These are phyloP conservation scores for Dasyornis broadbenti DNA, from an alignment of 2,113 vertebrate species.

Conservation along the genomic window DNA sequence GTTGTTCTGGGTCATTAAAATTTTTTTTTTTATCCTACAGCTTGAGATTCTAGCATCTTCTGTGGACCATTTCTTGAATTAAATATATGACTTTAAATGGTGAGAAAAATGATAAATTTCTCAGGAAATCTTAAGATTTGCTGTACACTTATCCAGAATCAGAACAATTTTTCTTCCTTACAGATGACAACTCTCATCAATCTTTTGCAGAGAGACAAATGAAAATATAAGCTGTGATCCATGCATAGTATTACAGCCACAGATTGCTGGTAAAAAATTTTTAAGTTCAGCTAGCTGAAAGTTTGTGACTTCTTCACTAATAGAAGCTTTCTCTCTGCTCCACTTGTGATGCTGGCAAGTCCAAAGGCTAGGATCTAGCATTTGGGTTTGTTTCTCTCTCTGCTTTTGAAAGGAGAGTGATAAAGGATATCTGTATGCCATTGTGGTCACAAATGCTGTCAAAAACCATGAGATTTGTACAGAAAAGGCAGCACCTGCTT, in stretches of 20 bases:
- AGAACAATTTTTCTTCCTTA: conserved; percentile 64
- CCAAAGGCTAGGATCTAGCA: not conserved
- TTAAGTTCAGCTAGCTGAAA: conserved; percentile 49
- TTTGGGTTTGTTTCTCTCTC: not conserved
- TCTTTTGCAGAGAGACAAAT: conserved; percentile 64
- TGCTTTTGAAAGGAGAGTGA: not conserved
- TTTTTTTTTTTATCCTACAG: not conserved
- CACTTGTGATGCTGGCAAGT: not conserved
- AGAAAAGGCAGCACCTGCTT: not conserved
- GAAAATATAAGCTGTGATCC: conserved; percentile 53
- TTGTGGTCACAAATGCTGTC: not conserved
- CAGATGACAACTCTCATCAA: conserved; percentile 41
- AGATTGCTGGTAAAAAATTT: conserved; percentile 1
- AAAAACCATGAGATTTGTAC: not conserved
- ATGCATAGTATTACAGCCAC: conserved; percentile 27
- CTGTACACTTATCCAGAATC: conserved; percentile 45
- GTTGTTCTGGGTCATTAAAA: not conserved
- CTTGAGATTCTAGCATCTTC: not conserved
- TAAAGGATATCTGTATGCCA: not conserved
- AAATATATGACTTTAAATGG: conserved; percentile 29
- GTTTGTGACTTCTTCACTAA: not conserved
- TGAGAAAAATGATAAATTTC: conserved; percentile 10
- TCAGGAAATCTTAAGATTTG: conserved; percentile 37
- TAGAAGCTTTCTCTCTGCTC: not conserved
- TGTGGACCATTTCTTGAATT: not conserved